Percentiles rank a stretch among this genome's conserved stretches.
Conservation (phyloP, 1,140 invertebrate genomes). For the Kradibia gibbosae region DNA sequence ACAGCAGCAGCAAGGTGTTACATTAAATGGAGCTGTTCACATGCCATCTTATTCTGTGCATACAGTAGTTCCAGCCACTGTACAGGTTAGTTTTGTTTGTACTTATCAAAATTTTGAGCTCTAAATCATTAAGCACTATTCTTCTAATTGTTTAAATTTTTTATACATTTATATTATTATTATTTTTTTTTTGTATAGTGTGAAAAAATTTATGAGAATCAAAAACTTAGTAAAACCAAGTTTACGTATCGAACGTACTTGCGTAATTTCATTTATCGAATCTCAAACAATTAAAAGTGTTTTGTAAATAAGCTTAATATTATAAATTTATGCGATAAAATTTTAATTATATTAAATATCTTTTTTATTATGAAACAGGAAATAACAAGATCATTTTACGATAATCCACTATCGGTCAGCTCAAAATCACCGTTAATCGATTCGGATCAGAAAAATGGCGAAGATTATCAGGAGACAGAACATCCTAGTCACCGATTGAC, state of each 20-base stretch:
- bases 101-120: too few relatives aligned
- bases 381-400: slow-evolving; percentile 72
- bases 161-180: too few relatives aligned
- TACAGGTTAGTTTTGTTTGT: slow-evolving; percentile 43
- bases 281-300: too few relatives aligned
- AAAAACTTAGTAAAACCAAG: too few relatives aligned
- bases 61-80: slow-evolving; percentile 56
- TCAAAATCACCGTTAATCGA: slow-evolving; percentile 58
- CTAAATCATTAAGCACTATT: too few relatives aligned
- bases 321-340: too few relatives aligned
- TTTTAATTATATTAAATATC: neutral
- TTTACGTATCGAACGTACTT: too few relatives aligned
- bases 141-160: too few relatives aligned
- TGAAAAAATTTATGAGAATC: too few relatives aligned
- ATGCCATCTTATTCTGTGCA: slow-evolving; percentile 62
- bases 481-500: slow-evolving; percentile 60
- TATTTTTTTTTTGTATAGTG: too few relatives aligned
- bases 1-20: slow-evolving; percentile 52
- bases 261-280: too few relatives aligned
- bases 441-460: slow-evolving; percentile 61
- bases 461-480: slow-evolving; percentile 64
- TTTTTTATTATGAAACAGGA: slow-evolving; percentile 48
- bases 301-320: too few relatives aligned
- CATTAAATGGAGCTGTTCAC: slow-evolving; percentile 61
- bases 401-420: slow-evolving; percentile 67